Percentiles rank a stretch among this genome's conserved stretches.
These are phyloP conservation scores for Dexiosoma caninum DNA, from an alignment of 2,888 invertebrate genomes.

Conservation along the genomic window DNA sequence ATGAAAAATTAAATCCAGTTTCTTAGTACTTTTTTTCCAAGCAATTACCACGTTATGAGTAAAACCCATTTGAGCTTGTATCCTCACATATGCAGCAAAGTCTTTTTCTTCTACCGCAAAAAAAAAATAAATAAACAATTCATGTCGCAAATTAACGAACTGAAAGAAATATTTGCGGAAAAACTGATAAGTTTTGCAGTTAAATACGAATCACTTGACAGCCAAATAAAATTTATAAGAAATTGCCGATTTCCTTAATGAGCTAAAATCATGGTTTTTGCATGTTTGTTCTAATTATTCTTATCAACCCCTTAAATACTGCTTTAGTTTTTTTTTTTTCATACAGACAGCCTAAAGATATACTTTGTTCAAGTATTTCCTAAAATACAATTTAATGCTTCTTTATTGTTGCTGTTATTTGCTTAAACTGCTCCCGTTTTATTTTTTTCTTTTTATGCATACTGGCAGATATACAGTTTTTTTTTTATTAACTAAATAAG, in stretches of 20 bases:
- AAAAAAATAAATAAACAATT: not conserved
- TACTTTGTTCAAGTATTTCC: not conserved
- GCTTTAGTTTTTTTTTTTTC: not conserved
- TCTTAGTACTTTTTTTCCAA: not conserved
- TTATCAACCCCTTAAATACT: not conserved
- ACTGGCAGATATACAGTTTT: not conserved
- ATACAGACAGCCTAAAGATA: not conserved
- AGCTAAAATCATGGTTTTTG: not conserved
- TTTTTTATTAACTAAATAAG: not conserved
- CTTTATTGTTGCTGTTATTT: not conserved
- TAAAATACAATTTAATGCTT: not conserved
- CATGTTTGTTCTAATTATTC: not conserved
- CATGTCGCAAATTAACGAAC: not conserved
- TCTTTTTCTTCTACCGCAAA: not conserved
- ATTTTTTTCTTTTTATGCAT: slow-evolving; percentile 18
- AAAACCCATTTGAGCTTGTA: not conserved
- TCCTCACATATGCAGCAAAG: not conserved
- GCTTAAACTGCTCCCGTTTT: not conserved
- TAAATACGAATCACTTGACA: slow-evolving; percentile 16
- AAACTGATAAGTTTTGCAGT: not conserved
- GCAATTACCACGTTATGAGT: not conserved
- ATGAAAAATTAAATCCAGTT: not conserved
- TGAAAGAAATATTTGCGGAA: not conserved
- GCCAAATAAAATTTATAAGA: not conserved
- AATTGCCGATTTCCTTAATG: not conserved